Base-by-base conservation (phyloP, 2,888 invertebrate species). In the Octodonta nipae region DNA sequence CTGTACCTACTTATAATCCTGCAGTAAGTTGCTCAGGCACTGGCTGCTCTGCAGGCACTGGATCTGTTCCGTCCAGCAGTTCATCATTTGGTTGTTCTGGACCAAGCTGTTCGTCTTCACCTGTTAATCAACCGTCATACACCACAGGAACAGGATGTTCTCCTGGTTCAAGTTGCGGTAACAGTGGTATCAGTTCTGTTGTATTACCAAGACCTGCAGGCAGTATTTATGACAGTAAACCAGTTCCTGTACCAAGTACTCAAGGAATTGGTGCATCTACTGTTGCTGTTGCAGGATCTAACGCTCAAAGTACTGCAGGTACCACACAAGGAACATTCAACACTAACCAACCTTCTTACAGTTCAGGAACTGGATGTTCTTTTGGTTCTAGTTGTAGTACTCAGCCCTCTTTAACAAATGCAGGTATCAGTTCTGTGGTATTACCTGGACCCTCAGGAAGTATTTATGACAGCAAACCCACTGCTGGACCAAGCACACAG, bases 391-490 rank as follows among this genome's bases (percentile, higher is more conserved):
- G 4, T 6, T 25, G 25, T 25, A 3, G 4, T 5, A 11, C 11
- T 5, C 11, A n/a, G 3, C 10, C 25, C 11, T 5, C 12, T 5
- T 11, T 13, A 5, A 15, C 8, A 10, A 15, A 15, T 12, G n/a
- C 8, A 7, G 28, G 7, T 7, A 28, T 4, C 15, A 11, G 12
- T 13, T 6, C 28, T 2, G 26, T 11, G n/a, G 24, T 26, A 8
- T 8, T 36, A 17, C 36, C 43, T 15, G 39, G 36, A 15, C 17
- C 33, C 4, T 7, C 38, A 14, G 44, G 44, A 2, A 39, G 35
- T 28, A 42, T 46, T 20, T 34, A 44, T 28, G 35, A 34, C 10
- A 42, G 39, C 26, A 46, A 44, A 41, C 48, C 48, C 13, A 20
- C 30, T 6, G 13, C 6, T 12, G 12, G 13, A 22, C 11, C 17